These are phyloP conservation scores for Tupaia tana DNA, from an alignment of 2,113 vertebrate species.

Conservation along the genomic window DNA sequence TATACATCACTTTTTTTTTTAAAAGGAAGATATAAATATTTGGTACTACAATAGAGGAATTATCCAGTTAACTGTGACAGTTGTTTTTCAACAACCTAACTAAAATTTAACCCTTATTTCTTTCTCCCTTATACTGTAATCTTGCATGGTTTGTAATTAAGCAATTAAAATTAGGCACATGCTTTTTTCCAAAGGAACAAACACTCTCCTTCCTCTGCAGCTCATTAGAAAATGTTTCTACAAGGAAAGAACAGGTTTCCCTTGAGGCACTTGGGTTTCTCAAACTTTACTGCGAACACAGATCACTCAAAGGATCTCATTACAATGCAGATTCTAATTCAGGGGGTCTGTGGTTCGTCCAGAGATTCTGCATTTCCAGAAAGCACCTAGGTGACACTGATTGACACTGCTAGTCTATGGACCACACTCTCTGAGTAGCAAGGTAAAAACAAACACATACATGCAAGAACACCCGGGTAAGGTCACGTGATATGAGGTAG, in stretches of 20 bases:
- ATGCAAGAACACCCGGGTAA: neutral
- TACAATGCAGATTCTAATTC: constrained; percentile 56
- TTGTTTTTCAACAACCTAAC: constrained; percentile 26
- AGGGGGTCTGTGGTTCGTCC: neutral
- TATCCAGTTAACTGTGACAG: neutral
- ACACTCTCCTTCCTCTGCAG: neutral
- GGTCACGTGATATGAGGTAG: neutral
- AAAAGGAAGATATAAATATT: neutral
- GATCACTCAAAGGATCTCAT: constrained; percentile 62
- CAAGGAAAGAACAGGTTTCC: neutral
- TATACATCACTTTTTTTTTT: no score
- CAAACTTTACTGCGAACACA: constrained; percentile 33
- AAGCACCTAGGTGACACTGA: neutral
- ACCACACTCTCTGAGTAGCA: neutral
- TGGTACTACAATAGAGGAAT: constrained; percentile 4
- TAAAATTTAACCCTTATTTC: constrained; percentile 39
- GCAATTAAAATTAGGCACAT: constrained; percentile 48
- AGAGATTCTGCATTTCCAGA: neutral
- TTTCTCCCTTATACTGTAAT: constrained; percentile 21
- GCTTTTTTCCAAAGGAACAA: constrained; percentile 50
- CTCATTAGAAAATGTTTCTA: constrained; percentile 51
- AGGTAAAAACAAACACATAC: neutral
- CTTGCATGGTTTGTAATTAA: constrained; percentile 18
- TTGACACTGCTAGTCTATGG: neutral
- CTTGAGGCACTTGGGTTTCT: constrained; percentile 8